These are phyloP conservation scores for Orthosia incerta DNA, from an alignment of 2,888 invertebrate genomes.

Conservation along the genomic window DNA sequence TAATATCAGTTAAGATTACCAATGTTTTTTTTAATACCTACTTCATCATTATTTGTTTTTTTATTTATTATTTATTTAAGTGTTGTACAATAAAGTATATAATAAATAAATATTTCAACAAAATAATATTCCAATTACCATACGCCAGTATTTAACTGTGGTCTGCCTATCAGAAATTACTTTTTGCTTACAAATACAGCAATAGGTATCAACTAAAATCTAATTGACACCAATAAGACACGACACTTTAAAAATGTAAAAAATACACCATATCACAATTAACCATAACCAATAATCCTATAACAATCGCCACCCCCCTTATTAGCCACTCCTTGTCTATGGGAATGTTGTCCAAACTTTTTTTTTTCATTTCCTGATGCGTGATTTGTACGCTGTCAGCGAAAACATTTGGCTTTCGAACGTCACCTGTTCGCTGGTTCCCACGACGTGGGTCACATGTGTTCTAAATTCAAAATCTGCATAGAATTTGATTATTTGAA, in stretches of 20 bases:
- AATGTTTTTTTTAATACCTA: too few species aligned
- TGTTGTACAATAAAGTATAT: too few species aligned
- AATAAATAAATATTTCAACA: too few species aligned
- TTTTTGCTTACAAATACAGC: background rate
- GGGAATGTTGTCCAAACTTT: constrained; percentile 73
- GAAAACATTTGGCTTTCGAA: constrained; percentile 80
- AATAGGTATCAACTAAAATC: constrained; percentile 1
- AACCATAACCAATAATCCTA: constrained; percentile 26
- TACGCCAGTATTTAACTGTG: too few species aligned
- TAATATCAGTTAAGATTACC: too few species aligned
- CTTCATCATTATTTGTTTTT: too few species aligned
- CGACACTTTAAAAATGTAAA: background rate
- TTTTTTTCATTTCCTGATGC: constrained; percentile 81
- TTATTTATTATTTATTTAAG: too few species aligned
- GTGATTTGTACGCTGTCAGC: constrained; percentile 83
- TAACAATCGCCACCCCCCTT: constrained; percentile 55
- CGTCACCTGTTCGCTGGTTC: constrained; percentile 84
- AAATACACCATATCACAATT: constrained; percentile 7
- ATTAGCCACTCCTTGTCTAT: constrained; percentile 63
- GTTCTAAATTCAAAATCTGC: constrained; percentile 76
- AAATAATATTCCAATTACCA: too few species aligned
- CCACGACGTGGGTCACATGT: constrained; percentile 80
- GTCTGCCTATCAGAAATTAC: background rate
- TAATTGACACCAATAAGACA: constrained; percentile 24
- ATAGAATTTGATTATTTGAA: constrained; percentile 66